Evolutionary conservation across 2,113 vertebrate genomes (phyloP), one percentile per base, ranked within the genome.

Genomic region (Carlito syrichta): DNA sequence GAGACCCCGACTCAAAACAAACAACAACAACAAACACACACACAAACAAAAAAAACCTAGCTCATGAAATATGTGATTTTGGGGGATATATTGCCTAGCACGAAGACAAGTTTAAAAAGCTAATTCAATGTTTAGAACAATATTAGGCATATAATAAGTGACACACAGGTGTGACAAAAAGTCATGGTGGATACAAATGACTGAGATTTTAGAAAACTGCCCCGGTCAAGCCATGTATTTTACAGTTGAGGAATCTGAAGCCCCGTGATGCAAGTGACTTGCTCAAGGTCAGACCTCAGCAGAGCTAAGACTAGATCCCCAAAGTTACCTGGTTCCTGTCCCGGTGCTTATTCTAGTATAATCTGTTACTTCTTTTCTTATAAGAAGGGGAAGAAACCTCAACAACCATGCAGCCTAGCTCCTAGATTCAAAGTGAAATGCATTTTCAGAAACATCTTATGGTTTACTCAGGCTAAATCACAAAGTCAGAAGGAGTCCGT

Each of bases 31-130:
- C n/a, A n/a, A n/a, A n/a, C n/a, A n/a, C n/a, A n/a, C n/a, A n/a
- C n/a, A n/a, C n/a, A n/a, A 45, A 45, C 81, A 84, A 87, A 95
- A 94, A 48, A 81, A 73, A 92, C 38, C 11, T 20, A 60, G 35
- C 35, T 73, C 19, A 68, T 10, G 45, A 87, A 88, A 88, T 91
- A 71, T 85, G 58, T 92, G 62, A 48, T 89, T 89, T 93, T 30
- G 35, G 95, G 95, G 35, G 69, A 38, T 89, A 81, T 30, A 30
- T 86, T 92, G 30, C 54, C 83, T 87, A 77, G 60, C 2, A 32
- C 30, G 32, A 63, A 97, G 63, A 30, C 71, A 88, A 92, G n/a
- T 94, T n/a, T 92, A n/a, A 86, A 93, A 82, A 87, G n/a, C 13
- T 45, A 74, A 83, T 86, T 92, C 40, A 90, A 23, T 68, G 91